phyloP scores from a whole-genome alignment of 2,113 vertebrate species.

The Actenoides lindsayi region DNA sequence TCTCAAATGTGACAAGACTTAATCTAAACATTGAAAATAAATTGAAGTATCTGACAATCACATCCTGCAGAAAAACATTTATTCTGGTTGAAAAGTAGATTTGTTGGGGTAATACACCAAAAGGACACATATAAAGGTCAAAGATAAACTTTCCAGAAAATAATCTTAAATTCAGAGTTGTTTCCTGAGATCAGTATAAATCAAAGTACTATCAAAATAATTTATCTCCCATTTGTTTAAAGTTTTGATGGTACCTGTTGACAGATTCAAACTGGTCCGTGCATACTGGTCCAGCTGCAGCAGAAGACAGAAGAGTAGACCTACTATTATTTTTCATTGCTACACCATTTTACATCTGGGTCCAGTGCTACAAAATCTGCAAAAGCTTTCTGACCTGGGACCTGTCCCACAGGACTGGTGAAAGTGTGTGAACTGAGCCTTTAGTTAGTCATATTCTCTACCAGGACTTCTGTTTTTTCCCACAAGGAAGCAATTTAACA shows the following conservation, averaged over 20 bases:
- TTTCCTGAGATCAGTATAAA: background rate
- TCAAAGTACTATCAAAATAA: background rate
- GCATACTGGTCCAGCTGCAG: background rate
- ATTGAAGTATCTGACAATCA: background rate
- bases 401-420: background rate
- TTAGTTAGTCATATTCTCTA: background rate
- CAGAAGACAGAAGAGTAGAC: background rate
- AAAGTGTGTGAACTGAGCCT: background rate
- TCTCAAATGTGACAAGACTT: background rate
- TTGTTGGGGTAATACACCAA: background rate
- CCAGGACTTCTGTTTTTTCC: background rate
- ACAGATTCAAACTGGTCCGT: background rate
- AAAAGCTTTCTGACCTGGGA: background rate
- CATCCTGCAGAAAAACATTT: background rate
- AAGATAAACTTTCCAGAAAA: background rate
- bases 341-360: background rate
- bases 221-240: background rate
- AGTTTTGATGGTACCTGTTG: background rate
- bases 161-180: background rate
- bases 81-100: background rate
- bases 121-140: background rate
- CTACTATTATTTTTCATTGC: background rate
- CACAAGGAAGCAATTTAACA: background rate
- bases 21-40: background rate
- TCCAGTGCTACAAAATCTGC: background rate